A percentile compares a stretch with the other conserved stretches of the same genome.
phyloP scores from a whole-genome alignment of 2,888 invertebrate genomes.

The Athetis lepigone region DNA sequence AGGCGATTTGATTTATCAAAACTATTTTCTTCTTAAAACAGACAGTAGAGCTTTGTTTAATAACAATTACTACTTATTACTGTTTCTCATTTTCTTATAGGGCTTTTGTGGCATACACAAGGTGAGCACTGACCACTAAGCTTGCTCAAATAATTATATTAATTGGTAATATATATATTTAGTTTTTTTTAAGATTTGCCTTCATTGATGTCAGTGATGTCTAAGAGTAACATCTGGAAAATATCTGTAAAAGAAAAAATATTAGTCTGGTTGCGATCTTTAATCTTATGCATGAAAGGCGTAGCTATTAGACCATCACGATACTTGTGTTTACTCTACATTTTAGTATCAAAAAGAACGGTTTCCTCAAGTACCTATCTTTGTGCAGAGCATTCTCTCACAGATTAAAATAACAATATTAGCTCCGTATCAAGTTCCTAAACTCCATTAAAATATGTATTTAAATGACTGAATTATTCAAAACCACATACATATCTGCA shows the following conservation, averaged over 20 bases:
- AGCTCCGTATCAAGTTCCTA: conserved; percentile 25
- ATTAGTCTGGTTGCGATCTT: background rate
- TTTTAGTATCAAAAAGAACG: background rate
- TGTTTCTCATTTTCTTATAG: no score
- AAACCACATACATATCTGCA: conserved; percentile 8
- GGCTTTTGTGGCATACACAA: no score
- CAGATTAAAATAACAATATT: conserved; percentile 8
- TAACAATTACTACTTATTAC: no score
- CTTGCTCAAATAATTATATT: no score
- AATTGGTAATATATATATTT: no score
- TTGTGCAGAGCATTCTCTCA: conserved; percentile 3
- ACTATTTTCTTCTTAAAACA: no score
- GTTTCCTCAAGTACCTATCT: background rate
- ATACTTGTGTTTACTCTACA: background rate
- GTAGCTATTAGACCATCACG: background rate
- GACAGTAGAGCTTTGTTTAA: no score
- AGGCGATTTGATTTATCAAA: no score
- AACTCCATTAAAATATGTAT: conserved; percentile 24
- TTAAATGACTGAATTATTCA: conserved; percentile 35
- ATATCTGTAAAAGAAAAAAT: background rate
- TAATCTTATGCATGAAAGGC: background rate
- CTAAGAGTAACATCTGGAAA: background rate
- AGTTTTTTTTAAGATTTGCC: background rate
- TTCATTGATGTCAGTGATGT: background rate
- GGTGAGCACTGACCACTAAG: no score